Conservation (phyloP, 2,888 invertebrate species). For the Azorinus chamasolen region DNA sequence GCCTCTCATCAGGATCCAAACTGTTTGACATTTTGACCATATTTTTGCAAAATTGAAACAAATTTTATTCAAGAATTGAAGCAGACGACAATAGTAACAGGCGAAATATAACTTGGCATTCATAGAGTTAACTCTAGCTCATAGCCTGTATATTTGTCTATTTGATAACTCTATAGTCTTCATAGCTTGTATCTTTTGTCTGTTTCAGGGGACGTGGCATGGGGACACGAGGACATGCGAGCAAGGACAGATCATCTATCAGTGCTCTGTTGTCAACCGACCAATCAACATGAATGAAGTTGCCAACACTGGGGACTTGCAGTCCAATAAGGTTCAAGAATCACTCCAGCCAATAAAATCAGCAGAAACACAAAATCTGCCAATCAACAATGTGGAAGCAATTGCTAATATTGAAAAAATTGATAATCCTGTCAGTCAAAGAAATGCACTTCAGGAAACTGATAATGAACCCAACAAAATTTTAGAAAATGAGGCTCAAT, state of each 20-base stretch:
- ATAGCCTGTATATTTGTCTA: no score
- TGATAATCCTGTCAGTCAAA: not conserved
- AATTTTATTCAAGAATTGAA: no score
- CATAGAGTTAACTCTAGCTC: no score
- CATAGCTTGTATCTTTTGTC: no score
- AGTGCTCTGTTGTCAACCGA: slow-evolving; percentile 51
- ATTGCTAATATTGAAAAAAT: not conserved
- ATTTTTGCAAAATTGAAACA: no score
- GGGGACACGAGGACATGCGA: slow-evolving; percentile 62
- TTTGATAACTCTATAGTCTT: no score
- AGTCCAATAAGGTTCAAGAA: not conserved
- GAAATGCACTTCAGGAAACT: not conserved
- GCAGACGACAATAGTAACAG: no score
- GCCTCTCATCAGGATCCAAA: no score
- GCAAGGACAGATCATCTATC: slow-evolving; percentile 55
- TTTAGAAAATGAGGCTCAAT: not conserved
- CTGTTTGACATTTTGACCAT: no score
- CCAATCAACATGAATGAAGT: slow-evolving; percentile 65
- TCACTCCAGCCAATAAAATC: slow-evolving; percentile 24
- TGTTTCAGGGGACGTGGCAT: slow-evolving; percentile 61
- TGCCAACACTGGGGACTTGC: slow-evolving; percentile 40
- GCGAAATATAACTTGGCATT: no score
- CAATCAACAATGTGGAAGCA: slow-evolving; percentile 34
- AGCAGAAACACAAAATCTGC: slow-evolving; percentile 18
- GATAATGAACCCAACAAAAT: slow-evolving; percentile 47